A percentile compares a stretch with the other conserved stretches of the same genome.
Conservation (phyloP, 2,113 vertebrate genomes). For the Anser cygnoides region DNA sequence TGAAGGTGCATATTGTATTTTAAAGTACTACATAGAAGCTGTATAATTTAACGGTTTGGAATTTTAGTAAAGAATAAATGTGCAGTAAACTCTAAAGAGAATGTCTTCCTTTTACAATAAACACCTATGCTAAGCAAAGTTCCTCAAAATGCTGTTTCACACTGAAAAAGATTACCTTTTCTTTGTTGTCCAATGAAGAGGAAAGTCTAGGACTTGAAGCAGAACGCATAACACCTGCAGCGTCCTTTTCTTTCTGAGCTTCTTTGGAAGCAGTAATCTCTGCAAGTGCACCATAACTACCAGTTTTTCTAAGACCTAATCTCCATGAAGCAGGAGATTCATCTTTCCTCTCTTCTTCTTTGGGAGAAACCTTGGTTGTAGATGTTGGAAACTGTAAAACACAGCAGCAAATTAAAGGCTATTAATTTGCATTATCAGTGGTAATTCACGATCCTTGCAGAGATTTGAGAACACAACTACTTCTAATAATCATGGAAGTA, state of each 20-base stretch:
- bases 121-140: neutral
- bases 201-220: constrained; percentile 98
- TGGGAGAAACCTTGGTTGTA: constrained; percentile 85
- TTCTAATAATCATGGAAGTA: neutral
- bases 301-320: constrained; percentile 93
- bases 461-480: neutral
- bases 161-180: constrained; percentile 81
- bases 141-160: neutral
- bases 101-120: neutral
- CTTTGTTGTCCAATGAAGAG: constrained; percentile 95
- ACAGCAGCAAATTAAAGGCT: neutral
- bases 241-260: constrained; percentile 93
- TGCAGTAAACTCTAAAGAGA: neutral
- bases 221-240: constrained; percentile 93
- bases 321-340: constrained; percentile 97
- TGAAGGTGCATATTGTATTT: neutral
- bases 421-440: neutral
- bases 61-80: neutral
- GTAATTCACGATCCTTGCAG: neutral
- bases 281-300: constrained; percentile 94
- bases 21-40: neutral
- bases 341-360: constrained; percentile 95
- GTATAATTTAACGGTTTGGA: neutral
- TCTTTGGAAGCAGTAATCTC: constrained; percentile 97
- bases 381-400: constrained; percentile 82